These are phyloP conservation scores for Aleiodes alternator DNA, from an alignment of 2,888 invertebrate species.

Conservation along the genomic window DNA sequence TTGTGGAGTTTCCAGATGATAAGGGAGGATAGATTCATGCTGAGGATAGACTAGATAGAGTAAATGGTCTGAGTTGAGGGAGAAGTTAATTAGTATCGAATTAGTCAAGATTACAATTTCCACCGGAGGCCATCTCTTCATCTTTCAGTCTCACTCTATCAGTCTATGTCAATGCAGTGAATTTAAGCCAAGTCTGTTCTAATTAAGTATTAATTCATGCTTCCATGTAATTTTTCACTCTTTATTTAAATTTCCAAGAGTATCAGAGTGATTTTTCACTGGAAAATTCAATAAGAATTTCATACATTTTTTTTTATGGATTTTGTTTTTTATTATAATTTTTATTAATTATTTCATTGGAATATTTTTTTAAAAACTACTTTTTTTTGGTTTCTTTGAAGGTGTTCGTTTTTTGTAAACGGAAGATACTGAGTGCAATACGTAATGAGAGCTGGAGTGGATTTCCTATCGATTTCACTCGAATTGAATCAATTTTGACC, in stretches of 20 bases:
- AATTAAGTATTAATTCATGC: conserved; percentile 50
- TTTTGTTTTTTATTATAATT: too few species aligned
- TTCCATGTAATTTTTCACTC: not conserved
- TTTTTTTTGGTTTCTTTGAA: too few species aligned
- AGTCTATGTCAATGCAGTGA: not conserved
- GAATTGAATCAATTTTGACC: too few species aligned
- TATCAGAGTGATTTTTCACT: not conserved
- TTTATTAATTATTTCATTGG: too few species aligned
- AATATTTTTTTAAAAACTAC: too few species aligned
- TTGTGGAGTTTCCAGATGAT: conserved; percentile 20
- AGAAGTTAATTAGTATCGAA: conserved; percentile 66
- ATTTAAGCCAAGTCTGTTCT: conserved; percentile 24
- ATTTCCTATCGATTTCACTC: too few species aligned
- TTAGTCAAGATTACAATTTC: conserved; percentile 62
- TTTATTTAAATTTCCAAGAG: not conserved
- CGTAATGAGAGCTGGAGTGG: too few species aligned
- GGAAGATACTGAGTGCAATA: too few species aligned
- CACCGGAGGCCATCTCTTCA: conserved; percentile 24
- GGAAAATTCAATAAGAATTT: not conserved
- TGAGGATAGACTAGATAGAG: conserved; percentile 37
- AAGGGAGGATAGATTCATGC: conserved; percentile 20
- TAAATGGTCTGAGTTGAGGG: conserved; percentile 47
- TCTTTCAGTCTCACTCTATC: not conserved
- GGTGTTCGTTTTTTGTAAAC: too few species aligned
- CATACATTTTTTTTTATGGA: too few species aligned